Percentiles rank a stretch among this genome's conserved stretches.
These are phyloP conservation scores for Ischnus inquisitorius DNA, from an alignment of 2,888 invertebrate genomes.

Conservation along the genomic window DNA sequence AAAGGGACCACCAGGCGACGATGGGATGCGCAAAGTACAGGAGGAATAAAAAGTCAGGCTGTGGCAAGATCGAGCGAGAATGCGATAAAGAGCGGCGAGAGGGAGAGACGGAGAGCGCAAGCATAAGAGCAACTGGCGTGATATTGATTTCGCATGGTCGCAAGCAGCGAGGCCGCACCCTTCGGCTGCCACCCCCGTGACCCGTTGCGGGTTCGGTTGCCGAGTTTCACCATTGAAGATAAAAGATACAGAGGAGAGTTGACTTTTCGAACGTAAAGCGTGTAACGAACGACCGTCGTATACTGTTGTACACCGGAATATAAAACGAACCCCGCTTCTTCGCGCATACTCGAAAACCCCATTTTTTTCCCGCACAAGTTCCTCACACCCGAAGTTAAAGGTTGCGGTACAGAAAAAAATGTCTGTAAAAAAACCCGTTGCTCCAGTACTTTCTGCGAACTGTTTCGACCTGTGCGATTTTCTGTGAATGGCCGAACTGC, in stretches of 20 bases:
- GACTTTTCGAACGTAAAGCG: constrained; percentile 44
- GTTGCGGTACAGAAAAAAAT: neutral
- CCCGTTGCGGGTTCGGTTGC: constrained; percentile 60
- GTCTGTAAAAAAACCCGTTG: neutral
- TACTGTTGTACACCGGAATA: constrained; percentile 12
- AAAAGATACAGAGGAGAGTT: constrained; percentile 41
- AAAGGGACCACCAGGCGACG: constrained; percentile 35
- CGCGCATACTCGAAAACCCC: neutral
- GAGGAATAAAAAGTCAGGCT: constrained; percentile 33
- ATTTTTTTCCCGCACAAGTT: neutral
- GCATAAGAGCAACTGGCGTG: constrained; percentile 57
- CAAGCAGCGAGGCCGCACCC: constrained; percentile 74
- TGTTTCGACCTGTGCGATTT: neutral
- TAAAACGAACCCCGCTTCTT: neutral
- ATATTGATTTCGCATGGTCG: constrained; percentile 76
- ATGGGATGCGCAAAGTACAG: constrained; percentile 39
- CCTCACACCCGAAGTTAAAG: neutral
- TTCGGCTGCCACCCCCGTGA: constrained; percentile 69
- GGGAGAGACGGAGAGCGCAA: constrained; percentile 40
- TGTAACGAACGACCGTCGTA: constrained; percentile 45
- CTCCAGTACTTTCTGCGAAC: neutral
- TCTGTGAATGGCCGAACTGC: neutral
- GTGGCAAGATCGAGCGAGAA: constrained; percentile 21
- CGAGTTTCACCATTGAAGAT: constrained; percentile 50
- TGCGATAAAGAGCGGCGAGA: constrained; percentile 2